These are phyloP conservation scores for Alcedo quadribrachys DNA, from an alignment of 2,797 vertebrate genomes.

Conservation along the genomic window DNA sequence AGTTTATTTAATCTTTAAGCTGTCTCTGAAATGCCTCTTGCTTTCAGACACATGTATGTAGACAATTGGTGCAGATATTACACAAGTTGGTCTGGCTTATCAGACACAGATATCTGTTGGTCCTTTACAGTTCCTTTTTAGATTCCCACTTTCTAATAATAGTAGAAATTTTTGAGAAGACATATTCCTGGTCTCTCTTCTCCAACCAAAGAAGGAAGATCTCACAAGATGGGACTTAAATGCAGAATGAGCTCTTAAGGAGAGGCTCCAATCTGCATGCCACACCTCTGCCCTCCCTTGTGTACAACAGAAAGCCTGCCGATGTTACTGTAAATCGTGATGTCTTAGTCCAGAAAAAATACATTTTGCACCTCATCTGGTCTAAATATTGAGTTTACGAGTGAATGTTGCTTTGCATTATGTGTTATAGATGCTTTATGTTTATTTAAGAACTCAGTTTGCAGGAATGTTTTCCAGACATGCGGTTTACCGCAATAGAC, in stretches of 20 bases:
- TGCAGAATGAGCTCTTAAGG: not conserved
- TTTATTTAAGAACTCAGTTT: constrained; percentile 86
- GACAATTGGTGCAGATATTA: constrained; percentile 47
- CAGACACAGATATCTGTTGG: not conserved
- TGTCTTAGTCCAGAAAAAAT: constrained; percentile 69
- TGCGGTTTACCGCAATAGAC: constrained; percentile 82
- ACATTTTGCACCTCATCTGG: constrained; percentile 80
- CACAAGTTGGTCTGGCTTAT: constrained; percentile 34
- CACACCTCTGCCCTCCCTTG: constrained; percentile 55
- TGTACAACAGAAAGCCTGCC: not conserved
- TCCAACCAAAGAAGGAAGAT: not conserved
- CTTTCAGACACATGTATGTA: constrained; percentile 25
- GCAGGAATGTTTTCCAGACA: constrained; percentile 84
- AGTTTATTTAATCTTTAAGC: constrained; percentile 44
- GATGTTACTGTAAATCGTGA: constrained; percentile 31
- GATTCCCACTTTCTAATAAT: constrained; percentile 43
- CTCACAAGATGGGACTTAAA: not conserved
- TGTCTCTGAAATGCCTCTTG: constrained; percentile 23
- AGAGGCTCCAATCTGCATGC: not conserved
- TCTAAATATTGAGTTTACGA: constrained; percentile 77
- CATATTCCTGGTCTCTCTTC: not conserved
- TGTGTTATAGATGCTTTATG: constrained; percentile 83
- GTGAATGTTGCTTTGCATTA: constrained; percentile 76
- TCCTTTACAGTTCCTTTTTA: not conserved
- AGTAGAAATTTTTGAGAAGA: not conserved